These are phyloP conservation scores for Gallinago nigripennis DNA, from an alignment of 2,797 vertebrate genomes.

Conservation along the genomic window DNA sequence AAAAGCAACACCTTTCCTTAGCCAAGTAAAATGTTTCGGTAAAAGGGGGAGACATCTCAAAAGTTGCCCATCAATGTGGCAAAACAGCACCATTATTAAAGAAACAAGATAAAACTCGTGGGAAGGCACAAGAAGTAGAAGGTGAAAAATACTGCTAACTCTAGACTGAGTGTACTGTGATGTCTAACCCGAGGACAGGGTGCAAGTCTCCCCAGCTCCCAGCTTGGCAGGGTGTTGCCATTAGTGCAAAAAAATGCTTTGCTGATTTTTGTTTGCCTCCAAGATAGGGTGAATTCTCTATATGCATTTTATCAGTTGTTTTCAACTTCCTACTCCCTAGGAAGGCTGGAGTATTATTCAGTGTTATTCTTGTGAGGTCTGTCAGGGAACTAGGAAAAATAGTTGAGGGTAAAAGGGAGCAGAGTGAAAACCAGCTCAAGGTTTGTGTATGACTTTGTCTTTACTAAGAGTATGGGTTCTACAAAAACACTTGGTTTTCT, in stretches of 20 bases:
- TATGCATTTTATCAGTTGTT: background rate
- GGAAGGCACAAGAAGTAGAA: background rate
- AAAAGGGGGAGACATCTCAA: background rate
- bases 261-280: background rate
- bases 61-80: background rate
- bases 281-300: background rate
- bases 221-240: background rate
- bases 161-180: background rate
- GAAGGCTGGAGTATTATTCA: background rate
- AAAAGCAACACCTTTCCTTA: conserved; percentile 32
- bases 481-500: background rate
- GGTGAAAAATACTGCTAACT: background rate
- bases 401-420: background rate
- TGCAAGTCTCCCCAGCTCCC: background rate
- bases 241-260: background rate
- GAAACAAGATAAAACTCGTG: background rate
- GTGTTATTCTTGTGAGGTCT: background rate
- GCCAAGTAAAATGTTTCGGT: background rate
- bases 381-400: background rate
- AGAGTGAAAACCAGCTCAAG: background rate
- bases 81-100: background rate
- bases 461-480: background rate
- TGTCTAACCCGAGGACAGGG: background rate
- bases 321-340: background rate
- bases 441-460: background rate